Base-by-base conservation (phyloP, 2,797 vertebrate genomes). In the Periparus ater region DNA sequence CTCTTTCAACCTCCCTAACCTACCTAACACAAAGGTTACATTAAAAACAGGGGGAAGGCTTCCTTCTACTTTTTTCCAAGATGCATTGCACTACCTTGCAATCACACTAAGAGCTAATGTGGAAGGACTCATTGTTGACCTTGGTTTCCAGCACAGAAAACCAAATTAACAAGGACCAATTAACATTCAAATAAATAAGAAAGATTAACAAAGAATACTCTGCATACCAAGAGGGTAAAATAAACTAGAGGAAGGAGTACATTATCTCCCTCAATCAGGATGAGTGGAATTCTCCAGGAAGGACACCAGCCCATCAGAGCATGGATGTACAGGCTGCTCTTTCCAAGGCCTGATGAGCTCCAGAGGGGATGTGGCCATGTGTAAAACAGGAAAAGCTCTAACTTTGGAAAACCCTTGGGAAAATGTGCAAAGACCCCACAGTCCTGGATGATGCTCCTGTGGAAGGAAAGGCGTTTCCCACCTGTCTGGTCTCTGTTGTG, bases 151-250 rank as follows among this genome's bases (percentile, higher is more conserved):
- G 91, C 61, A 88, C 88, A 91, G 93, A 95, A 97, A 94, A 95
- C 82, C 86, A 96, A 97, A 97, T 95, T 95, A 97, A 97, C 94
- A 96, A 95, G 96, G 87, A 85, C 95, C 96, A 97, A 96, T 96
- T 97, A 97, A 95, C 94, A 95, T 96, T 96, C 93, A 96, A 97
- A 96, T 93, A 97, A 97, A 97, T 80, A 93, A 94, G 88, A 73
- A 86, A 89, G 73, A 95, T 95, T 93, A 95, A 77, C 72, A 85
- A 96, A 95, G 77, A 95, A 85, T 80, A 93, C 70, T 53, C 76
- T 73, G 94, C 96, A 96, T 95, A 94, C 88, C 86, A 82, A 95
- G 40, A 93, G 76, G 79, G 55, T 63, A 93, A 91, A 94, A 96
- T 84, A 88, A 93, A 94, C 79, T 34, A 73, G 77, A 95, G 65